Evolutionary conservation across 2,113 vertebrate species (phyloP).

Genomic region (Oreochromis tanganicae): DNA sequence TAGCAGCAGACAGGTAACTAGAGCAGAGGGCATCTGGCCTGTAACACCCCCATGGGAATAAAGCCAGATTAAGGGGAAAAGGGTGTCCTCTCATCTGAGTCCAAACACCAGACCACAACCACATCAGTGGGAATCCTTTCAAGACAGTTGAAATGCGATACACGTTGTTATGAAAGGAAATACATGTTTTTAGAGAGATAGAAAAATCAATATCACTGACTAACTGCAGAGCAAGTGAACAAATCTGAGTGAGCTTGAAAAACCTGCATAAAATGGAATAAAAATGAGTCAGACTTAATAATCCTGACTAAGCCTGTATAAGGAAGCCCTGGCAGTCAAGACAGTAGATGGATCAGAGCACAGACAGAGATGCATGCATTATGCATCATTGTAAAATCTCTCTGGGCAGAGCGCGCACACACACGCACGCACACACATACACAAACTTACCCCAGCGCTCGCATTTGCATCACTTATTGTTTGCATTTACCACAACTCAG

Average conservation of each 20-base stretch:
- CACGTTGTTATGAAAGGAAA: conserved; percentile 60
- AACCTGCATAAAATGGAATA: conserved; percentile 66
- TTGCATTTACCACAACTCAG: conserved; percentile 22
- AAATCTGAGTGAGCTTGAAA: conserved; percentile 59
- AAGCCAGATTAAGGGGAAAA: conserved; percentile 23
- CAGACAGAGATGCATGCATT: conserved; percentile 68
- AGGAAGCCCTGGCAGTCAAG: conserved; percentile 68
- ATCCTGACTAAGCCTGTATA: conserved; percentile 68
- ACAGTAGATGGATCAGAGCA: conserved; percentile 67
- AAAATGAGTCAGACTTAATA: conserved; percentile 75
- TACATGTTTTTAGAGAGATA: conserved; percentile 50
- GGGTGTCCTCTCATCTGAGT: conserved; percentile 18
- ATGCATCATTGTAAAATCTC: conserved; percentile 68
- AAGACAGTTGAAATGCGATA: conserved; percentile 41
- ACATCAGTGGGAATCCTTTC: conserved; percentile 48
- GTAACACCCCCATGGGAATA: conserved; percentile 3
- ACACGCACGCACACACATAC: not conserved
- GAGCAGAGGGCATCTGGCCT: conserved; percentile 18
- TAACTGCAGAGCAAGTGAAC: conserved; percentile 56
- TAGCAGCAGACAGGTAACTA: conserved; percentile 35
- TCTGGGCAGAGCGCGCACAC: not conserved
- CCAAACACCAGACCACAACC: conserved; percentile 43
- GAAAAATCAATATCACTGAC: conserved; percentile 66
- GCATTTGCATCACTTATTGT: conserved; percentile 53
- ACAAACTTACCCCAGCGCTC: not conserved